Percentiles rank a stretch among this genome's conserved stretches.
Evolutionary conservation across 2,797 vertebrate genomes (phyloP).

Genomic region (Cuniculus paca): DNA sequence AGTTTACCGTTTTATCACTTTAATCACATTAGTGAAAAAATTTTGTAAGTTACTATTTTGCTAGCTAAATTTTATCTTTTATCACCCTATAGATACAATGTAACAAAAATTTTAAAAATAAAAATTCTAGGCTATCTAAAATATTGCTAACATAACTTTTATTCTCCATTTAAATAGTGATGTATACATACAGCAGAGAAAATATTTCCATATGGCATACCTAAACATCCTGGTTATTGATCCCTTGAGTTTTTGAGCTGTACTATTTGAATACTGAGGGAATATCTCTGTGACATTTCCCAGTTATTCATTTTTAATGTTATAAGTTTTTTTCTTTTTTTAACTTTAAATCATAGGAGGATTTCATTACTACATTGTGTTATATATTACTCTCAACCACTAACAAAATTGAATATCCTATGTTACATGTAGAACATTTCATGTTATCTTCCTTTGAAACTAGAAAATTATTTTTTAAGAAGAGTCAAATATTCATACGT

Average conservation of each 20-base stretch:
- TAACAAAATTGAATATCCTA: slow-evolving; percentile 11
- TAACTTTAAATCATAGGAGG: background rate
- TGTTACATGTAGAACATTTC: background rate
- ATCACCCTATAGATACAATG: slow-evolving; percentile 50
- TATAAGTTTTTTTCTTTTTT: slow-evolving; percentile 21
- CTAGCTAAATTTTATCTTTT: slow-evolving; percentile 64
- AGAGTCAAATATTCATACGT: background rate
- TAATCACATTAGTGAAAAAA: slow-evolving; percentile 42
- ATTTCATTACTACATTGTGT: background rate
- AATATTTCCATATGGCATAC: slow-evolving; percentile 75
- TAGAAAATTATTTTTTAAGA: background rate
- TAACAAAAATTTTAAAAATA: slow-evolving; percentile 56
- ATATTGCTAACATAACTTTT: slow-evolving; percentile 80
- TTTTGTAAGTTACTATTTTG: slow-evolving; percentile 51
- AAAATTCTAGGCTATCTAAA: slow-evolving; percentile 72
- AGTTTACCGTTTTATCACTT: slow-evolving; percentile 6
- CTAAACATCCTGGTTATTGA: slow-evolving; percentile 72
- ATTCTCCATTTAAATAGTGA: slow-evolving; percentile 77
- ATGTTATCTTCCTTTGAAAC: background rate
- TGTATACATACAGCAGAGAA: slow-evolving; percentile 61
- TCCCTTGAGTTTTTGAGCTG: slow-evolving; percentile 64
- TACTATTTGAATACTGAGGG: slow-evolving; percentile 51
- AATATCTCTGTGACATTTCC: slow-evolving; percentile 48
- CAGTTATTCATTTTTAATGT: slow-evolving; percentile 37
- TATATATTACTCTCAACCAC: background rate